phyloP scores from a whole-genome alignment of 2,797 vertebrate genomes.

The Epinephelus malabaricus region DNA sequence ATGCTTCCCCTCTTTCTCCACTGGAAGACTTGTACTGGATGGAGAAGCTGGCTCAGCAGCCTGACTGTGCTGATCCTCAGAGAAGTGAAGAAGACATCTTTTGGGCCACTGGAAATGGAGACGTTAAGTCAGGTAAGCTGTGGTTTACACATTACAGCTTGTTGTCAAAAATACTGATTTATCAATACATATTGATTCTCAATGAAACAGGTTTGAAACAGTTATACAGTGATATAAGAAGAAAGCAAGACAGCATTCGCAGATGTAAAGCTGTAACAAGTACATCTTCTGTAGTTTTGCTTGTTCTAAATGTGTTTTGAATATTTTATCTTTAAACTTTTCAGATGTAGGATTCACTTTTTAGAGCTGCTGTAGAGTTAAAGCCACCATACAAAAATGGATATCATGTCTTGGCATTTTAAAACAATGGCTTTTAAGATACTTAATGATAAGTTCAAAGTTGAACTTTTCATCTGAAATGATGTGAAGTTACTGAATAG shows the following conservation, averaged over 20 bases:
- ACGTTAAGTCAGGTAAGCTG: constrained; percentile 68
- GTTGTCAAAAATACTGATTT: too few relatives aligned
- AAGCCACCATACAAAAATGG: background rate
- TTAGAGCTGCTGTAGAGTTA: background rate
- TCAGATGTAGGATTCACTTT: background rate
- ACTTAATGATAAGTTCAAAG: background rate
- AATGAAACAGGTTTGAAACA: too few relatives aligned
- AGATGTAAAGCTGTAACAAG: background rate
- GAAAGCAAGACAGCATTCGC: too few relatives aligned
- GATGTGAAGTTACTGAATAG: background rate
- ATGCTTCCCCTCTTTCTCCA: constrained; percentile 70
- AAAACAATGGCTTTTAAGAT: too few relatives aligned
- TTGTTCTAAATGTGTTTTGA: background rate
- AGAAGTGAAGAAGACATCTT: constrained; percentile 61
- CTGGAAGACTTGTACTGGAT: constrained; percentile 67
- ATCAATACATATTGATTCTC: too few relatives aligned
- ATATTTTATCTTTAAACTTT: background rate
- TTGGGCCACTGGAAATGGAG: constrained; percentile 58
- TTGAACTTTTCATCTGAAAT: background rate
- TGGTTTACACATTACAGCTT: background rate
- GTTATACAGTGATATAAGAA: too few relatives aligned
- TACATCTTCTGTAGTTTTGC: background rate
- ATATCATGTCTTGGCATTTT: background rate
- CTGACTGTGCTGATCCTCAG: constrained; percentile 40
- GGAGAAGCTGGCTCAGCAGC: constrained; percentile 61